Percentiles rank a stretch among this genome's conserved stretches.
phyloP scores from a whole-genome alignment of 1,140 invertebrate species.

The Polyergus mexicanus region DNA sequence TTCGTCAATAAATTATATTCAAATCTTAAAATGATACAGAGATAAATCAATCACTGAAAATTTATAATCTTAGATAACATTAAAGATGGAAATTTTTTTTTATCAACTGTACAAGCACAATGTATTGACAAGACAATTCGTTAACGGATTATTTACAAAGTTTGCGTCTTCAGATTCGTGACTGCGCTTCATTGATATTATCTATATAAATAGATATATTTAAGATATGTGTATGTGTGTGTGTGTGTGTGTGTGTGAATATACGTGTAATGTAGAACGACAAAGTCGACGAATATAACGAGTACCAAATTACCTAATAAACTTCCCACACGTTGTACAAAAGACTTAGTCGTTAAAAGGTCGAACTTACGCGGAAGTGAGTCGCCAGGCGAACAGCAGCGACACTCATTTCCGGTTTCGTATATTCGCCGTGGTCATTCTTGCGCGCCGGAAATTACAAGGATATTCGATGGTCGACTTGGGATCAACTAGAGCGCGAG shows the following conservation, averaged over 20 bases:
- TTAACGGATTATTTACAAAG: neutral
- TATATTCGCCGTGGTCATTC: constrained; percentile 56
- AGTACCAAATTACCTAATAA: constrained; percentile 23
- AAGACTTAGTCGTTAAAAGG: constrained; percentile 27
- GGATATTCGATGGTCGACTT: constrained; percentile 56
- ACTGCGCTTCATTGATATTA: neutral
- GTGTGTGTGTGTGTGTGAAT: neutral
- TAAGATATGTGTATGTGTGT: neutral
- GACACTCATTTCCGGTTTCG: constrained; percentile 56
- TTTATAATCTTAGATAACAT: neutral
- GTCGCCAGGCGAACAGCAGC: constrained; percentile 35
- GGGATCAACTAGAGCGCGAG: constrained; percentile 32
- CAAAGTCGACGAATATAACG: neutral
- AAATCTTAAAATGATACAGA: neutral
- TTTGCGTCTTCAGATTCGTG: neutral
- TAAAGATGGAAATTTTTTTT: neutral
- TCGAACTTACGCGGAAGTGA: constrained; percentile 48
- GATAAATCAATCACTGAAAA: neutral
- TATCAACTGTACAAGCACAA: neutral
- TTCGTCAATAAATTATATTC: neutral
- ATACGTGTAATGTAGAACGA: neutral
- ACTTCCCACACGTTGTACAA: constrained; percentile 7
- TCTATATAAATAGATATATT: neutral
- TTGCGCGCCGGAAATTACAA: constrained; percentile 57
- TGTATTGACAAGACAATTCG: neutral